Evolutionary conservation across 1,140 invertebrate genomes (phyloP).

Genomic region (Zaprionus gabonicus): DNA sequence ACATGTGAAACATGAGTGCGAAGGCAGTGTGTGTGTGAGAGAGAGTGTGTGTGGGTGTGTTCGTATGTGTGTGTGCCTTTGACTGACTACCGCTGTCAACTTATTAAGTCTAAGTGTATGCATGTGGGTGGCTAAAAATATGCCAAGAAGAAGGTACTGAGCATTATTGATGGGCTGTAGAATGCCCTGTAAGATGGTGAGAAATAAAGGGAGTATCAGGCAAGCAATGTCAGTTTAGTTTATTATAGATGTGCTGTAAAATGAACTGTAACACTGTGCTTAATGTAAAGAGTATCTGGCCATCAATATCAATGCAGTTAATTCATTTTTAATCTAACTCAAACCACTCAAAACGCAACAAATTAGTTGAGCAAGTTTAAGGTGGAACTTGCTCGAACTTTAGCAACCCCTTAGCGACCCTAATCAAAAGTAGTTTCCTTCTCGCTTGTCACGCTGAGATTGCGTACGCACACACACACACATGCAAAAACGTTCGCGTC

Average conservation of each 20-base stretch:
- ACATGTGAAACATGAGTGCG: conserved; percentile 45
- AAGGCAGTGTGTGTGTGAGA: not conserved
- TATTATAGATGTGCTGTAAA: no score
- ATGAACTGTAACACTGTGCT: not conserved
- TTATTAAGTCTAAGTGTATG: conserved; percentile 72
- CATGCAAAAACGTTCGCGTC: conserved; percentile 4
- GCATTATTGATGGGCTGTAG: not conserved
- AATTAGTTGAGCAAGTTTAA: not conserved
- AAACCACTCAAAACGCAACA: not conserved
- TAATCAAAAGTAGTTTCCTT: conserved; percentile 2
- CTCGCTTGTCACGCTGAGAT: not conserved
- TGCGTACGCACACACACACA: not conserved
- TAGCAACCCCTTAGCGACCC: not conserved
- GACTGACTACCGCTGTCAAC: conserved; percentile 77
- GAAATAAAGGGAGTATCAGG: no score
- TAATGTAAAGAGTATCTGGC: not conserved
- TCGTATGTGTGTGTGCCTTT: conserved; percentile 41
- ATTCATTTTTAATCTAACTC: not conserved
- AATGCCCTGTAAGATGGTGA: not conserved
- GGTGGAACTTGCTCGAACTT: not conserved
- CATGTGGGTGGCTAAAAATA: conserved; percentile 62
- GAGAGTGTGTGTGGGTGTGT: not conserved
- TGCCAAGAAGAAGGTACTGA: not conserved
- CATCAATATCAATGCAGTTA: not conserved
- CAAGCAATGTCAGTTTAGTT: no score